These are phyloP conservation scores for Elgonia sp. DNA, from an alignment of 2,888 invertebrate genomes.

Conservation along the genomic window DNA sequence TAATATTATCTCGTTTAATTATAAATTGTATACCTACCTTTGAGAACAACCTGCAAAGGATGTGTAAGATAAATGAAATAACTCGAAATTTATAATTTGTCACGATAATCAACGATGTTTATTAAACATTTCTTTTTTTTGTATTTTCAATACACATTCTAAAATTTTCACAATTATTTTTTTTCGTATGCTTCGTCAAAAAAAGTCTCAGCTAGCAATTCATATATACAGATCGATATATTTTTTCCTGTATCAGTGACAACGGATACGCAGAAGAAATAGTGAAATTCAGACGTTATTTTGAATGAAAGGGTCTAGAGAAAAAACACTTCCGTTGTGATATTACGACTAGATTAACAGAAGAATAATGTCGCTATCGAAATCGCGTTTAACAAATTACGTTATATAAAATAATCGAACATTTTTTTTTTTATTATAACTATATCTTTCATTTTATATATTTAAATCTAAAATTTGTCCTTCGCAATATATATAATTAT, in stretches of 20 bases:
- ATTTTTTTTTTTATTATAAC: constrained; percentile 21
- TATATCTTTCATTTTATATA: not conserved
- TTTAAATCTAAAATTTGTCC: too few relatives aligned
- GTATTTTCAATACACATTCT: constrained; percentile 72
- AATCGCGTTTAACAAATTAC: constrained; percentile 31
- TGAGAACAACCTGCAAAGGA: not conserved
- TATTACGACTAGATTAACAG: constrained; percentile 36
- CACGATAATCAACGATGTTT: constrained; percentile 75
- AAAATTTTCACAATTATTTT: constrained; percentile 73
- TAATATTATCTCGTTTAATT: too few relatives aligned
- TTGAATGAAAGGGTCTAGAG: constrained; percentile 56
- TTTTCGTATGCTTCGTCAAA: constrained; percentile 58
- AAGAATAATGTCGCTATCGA: constrained; percentile 13
- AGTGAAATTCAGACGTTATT: constrained; percentile 59
- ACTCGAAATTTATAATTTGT: constrained; percentile 59
- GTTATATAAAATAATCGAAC: constrained; percentile 37
- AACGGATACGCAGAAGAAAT: constrained; percentile 50
- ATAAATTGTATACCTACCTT: too few relatives aligned
- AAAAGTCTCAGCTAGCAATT: constrained; percentile 59
- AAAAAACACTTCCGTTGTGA: constrained; percentile 37
- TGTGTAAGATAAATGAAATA: not conserved
- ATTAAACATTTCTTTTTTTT: constrained; percentile 70
- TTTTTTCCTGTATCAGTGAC: constrained; percentile 32
- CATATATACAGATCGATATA: constrained; percentile 55
- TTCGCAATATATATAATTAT: too few relatives aligned